Evolutionary conservation across 2,888 invertebrate genomes (phyloP).

Genomic region (Plagodis pulveraria): DNA sequence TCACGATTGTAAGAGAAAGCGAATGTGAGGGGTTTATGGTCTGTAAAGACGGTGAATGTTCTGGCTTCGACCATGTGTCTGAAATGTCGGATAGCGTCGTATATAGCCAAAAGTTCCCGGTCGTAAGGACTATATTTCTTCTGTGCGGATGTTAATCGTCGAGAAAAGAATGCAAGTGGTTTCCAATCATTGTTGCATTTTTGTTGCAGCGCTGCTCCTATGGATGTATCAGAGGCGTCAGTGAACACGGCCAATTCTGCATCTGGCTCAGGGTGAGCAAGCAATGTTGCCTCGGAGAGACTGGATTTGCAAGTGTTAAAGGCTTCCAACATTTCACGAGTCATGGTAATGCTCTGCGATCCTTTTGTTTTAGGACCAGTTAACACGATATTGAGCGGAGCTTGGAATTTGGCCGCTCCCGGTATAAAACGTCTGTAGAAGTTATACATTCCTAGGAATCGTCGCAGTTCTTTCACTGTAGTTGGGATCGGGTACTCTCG

Average conservation of each 20-base stretch:
- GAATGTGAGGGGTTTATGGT: slow-evolving; percentile 44
- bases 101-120: slow-evolving; percentile 52
- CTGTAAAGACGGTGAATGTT: too few species aligned
- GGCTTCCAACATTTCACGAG: slow-evolving; percentile 30
- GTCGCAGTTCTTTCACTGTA: slow-evolving; percentile 30
- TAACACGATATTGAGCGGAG: slow-evolving; percentile 8
- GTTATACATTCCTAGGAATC: too few species aligned
- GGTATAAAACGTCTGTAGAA: too few species aligned
- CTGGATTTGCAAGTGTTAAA: slow-evolving; percentile 44
- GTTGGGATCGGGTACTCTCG: slow-evolving; percentile 26
- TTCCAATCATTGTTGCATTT: neutral
- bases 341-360: slow-evolving; percentile 39
- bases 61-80: too few species aligned
- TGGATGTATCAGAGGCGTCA: slow-evolving; percentile 20
- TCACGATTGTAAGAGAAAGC: slow-evolving; percentile 47
- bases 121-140: slow-evolving; percentile 52
- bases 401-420: too few species aligned
- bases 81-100: slow-evolving; percentile 30
- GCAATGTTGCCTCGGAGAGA: too few species aligned
- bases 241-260: slow-evolving; percentile 46
- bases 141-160: slow-evolving; percentile 2
- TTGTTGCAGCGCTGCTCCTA: slow-evolving; percentile 3
- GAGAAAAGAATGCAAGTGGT: slow-evolving; percentile 8
- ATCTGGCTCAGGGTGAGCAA: too few species aligned
- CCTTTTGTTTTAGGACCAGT: slow-evolving; percentile 44